phyloP scores from a whole-genome alignment of 1,140 invertebrate genomes.

The Sycophila sp. region DNA sequence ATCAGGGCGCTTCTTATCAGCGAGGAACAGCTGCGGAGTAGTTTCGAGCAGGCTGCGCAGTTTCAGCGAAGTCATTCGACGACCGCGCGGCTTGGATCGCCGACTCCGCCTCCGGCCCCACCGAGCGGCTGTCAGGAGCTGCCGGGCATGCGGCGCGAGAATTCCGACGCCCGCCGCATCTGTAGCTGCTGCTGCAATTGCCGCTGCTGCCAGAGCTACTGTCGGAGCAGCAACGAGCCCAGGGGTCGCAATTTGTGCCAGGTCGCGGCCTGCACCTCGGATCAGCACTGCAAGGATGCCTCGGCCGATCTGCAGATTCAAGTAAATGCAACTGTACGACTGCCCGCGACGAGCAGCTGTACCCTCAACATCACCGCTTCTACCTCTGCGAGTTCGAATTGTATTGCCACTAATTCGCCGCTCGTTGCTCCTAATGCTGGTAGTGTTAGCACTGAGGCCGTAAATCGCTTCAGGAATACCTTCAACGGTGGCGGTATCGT shows the following conservation, averaged over 20 bases:
- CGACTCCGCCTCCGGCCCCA: too few relatives aligned
- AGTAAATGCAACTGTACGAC: constrained; percentile 56
- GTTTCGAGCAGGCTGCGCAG: constrained; percentile 24
- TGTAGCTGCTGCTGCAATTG: constrained; percentile 21
- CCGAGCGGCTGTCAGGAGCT: constrained; percentile 59
- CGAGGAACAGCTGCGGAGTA: constrained; percentile 31
- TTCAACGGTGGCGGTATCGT: constrained; percentile 54
- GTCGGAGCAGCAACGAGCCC: background rate
- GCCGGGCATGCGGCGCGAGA: constrained; percentile 46
- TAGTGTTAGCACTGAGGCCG: background rate
- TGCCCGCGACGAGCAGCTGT: constrained; percentile 47
- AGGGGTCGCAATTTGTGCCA: background rate
- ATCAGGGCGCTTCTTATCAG: constrained; percentile 8
- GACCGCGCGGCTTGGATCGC: constrained; percentile 16
- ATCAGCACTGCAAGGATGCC: background rate
- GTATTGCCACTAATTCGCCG: too few relatives aligned
- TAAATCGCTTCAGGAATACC: constrained; percentile 42
- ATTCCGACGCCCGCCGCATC: background rate
- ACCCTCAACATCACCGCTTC: constrained; percentile 60
- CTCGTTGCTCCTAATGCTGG: too few relatives aligned
- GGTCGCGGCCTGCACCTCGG: too few relatives aligned
- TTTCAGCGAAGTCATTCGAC: constrained; percentile 30
- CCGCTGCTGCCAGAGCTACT: constrained; percentile 10
- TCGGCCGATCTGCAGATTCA: constrained; percentile 50
- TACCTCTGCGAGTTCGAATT: too few relatives aligned